Conservation (phyloP, 1,140 invertebrate species). For the Homalodisca vitripennis region DNA sequence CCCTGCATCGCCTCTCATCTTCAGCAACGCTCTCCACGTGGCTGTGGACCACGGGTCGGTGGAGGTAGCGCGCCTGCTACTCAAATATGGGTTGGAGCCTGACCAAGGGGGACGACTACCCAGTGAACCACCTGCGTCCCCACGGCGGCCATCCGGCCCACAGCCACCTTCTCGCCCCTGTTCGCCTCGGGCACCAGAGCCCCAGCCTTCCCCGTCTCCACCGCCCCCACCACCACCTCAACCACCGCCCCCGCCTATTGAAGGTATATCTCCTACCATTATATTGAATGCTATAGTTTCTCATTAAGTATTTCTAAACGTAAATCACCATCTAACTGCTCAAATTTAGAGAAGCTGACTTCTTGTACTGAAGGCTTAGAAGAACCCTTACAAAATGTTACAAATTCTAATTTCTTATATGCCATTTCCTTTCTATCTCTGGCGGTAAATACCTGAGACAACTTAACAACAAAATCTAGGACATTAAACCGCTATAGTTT, state of each 20-base stretch:
- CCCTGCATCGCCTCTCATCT: slow-evolving; percentile 48
- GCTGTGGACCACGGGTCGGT: slow-evolving; percentile 57
- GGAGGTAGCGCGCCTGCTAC: slow-evolving; percentile 55
- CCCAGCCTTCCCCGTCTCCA: neutral
- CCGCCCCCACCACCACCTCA: slow-evolving; percentile 10
- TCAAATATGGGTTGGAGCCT: slow-evolving; percentile 57
- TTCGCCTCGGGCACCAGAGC: neutral
- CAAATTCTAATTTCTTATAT: too few species aligned
- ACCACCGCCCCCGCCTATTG: neutral
- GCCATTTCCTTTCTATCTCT: too few species aligned
- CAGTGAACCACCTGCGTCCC: slow-evolving; percentile 25
- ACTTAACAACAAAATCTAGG: too few species aligned
- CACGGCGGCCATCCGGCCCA: slow-evolving; percentile 25
- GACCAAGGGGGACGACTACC: slow-evolving; percentile 51
- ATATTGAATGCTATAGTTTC: too few species aligned
- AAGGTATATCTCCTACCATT: too few species aligned
- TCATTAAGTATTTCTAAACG: too few species aligned
- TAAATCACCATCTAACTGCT: too few species aligned
- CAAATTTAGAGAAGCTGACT: too few species aligned
- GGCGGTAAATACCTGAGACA: too few species aligned
- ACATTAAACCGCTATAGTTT: too few species aligned
- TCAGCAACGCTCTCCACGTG: slow-evolving; percentile 57
- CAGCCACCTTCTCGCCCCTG: neutral
- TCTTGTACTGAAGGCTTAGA: too few species aligned
- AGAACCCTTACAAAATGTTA: too few species aligned